Conservation (phyloP, 2,113 vertebrate species). For the Silurus glanis region DNA sequence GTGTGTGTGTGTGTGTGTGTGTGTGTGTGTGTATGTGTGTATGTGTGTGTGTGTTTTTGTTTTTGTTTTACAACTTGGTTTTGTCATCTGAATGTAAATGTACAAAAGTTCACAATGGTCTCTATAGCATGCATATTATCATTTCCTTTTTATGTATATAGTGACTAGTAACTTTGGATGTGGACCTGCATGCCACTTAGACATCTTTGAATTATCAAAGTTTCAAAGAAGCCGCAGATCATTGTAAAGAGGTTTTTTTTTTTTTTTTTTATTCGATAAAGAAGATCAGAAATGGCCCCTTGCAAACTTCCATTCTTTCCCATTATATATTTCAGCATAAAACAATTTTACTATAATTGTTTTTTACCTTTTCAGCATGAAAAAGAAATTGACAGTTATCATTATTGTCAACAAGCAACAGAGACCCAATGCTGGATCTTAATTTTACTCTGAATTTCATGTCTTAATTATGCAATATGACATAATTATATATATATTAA, state of each 20-base stretch:
- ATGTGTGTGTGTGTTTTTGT: conserved; percentile 8
- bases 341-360: neutral
- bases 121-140: neutral
- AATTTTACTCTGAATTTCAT: neutral
- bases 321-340: neutral
- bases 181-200: neutral
- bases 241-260: neutral
- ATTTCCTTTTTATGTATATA: neutral
- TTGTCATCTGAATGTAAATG: neutral
- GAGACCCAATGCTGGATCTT: neutral
- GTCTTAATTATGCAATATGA: neutral
- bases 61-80: neutral
- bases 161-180: neutral
- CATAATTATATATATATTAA: conserved; percentile 1
- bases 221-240: neutral
- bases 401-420: neutral
- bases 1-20: conserved; percentile 5
- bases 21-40: conserved; percentile 13
- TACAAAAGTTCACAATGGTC: neutral
- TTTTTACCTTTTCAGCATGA: neutral
- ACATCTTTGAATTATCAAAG: neutral
- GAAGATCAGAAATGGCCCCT: neutral
- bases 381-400: neutral
- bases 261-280: neutral
- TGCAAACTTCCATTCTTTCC: neutral